Evolutionary conservation across 1,140 invertebrate genomes (phyloP), one percentile per base, ranked within the genome.

Genomic region (Drosophila orosa): DNA sequence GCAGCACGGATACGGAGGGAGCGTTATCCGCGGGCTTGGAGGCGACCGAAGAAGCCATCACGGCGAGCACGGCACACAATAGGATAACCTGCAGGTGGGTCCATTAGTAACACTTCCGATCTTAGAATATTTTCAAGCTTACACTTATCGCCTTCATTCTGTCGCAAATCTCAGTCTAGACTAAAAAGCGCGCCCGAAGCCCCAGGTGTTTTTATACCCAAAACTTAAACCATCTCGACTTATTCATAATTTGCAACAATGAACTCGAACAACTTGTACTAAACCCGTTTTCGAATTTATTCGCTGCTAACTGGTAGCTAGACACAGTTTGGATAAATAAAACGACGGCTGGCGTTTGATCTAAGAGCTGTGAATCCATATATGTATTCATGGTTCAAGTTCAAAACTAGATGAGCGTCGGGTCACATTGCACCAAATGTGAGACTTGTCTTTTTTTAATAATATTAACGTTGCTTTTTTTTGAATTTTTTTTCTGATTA

Each of bases 191-290:
- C 29, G 59, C 29, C 22, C 19, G 42, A 8, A 12, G 39, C 50
- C 50, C 12, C 24, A 0, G 10, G 25, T 17, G 10, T 10, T 87
- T 86, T 76, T 86, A 86, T 86, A 87, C 58, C 27, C 22, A 25
- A 52, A 50, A 35, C 42, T 71, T 48, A 27, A 10, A 31, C 15
- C 25, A 40, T 12, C 22, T 52, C 52, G 62, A 69, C 55, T 63
- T 69, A 76, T 78, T 66, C 60, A 60, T 86, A 86, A 86, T 86
- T 86, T 86, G 82, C 82, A 76, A 78, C 62, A 50, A 67, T 81
- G 82, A 86, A 79, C 81, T 85, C 80, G 81, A 85, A 74, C 74
- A 80, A 80, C 73, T 74, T 66, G 45, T 52, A 55, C 24, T 40
- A 85, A 85, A 85, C 82, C 47, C 59, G 82, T 85, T 85, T 85